These are phyloP conservation scores for Tachycineta bicolor DNA, from an alignment of 2,113 vertebrate genomes.

Conservation along the genomic window DNA sequence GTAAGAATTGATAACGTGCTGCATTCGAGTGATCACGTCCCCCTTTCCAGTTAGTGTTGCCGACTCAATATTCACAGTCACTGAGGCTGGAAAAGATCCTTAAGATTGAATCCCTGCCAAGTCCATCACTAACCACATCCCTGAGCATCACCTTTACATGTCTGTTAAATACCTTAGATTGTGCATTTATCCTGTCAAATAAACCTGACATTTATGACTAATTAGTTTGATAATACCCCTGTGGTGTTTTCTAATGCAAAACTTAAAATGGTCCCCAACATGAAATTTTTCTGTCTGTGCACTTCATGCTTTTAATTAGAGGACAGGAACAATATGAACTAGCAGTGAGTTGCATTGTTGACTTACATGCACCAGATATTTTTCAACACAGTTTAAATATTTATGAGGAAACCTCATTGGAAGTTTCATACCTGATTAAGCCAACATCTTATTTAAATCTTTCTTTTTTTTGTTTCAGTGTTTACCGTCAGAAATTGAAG, in stretches of 20 bases:
- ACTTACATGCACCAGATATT: neutral
- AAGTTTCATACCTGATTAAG: neutral
- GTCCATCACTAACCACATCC: neutral
- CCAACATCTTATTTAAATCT: neutral
- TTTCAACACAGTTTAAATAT: neutral
- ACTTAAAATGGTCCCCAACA: neutral
- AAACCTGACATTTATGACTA: neutral
- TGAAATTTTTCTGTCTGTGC: neutral
- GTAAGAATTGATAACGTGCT: neutral
- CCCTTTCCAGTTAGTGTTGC: neutral
- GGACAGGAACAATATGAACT: neutral
- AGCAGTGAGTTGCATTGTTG: neutral
- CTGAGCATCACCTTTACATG: neutral
- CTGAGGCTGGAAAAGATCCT: neutral
- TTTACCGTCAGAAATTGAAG: conserved; percentile 96
- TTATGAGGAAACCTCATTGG: neutral
- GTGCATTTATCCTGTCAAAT: neutral
- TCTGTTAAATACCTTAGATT: neutral
- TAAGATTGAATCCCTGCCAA: neutral
- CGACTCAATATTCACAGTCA: neutral
- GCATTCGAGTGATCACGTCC: accelerated
- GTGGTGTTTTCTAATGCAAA: neutral
- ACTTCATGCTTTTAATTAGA: neutral
- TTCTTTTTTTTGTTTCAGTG: conserved; percentile 75
- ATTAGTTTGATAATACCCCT: neutral